phyloP scores from a whole-genome alignment of 2,888 invertebrate genomes.

The Meghimatium bilineatum region DNA sequence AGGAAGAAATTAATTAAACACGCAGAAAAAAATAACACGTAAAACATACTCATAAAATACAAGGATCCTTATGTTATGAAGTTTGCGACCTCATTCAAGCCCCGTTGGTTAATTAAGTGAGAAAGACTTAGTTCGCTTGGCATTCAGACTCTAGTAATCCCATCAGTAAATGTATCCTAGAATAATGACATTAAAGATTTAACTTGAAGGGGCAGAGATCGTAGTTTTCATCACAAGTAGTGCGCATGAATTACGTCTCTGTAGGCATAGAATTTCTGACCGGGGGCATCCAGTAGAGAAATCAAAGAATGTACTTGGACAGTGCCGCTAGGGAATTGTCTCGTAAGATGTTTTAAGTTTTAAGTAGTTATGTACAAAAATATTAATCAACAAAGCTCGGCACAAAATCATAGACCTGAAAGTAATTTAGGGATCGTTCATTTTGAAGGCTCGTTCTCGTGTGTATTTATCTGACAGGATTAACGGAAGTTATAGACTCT shows the following conservation, averaged over 20 bases:
- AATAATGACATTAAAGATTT: background rate
- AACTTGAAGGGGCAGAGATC: background rate
- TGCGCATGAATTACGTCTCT: background rate
- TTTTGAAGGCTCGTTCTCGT: background rate
- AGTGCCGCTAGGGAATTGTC: background rate
- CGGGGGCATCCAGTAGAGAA: background rate
- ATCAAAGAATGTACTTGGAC: background rate
- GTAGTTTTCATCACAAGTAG: background rate
- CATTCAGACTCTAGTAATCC: background rate
- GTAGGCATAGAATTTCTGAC: constrained; percentile 1
- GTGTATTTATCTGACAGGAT: background rate
- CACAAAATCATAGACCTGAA: background rate
- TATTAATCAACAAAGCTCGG: background rate
- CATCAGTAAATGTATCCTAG: background rate
- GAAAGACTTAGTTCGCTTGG: background rate
- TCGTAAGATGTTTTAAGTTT: background rate
- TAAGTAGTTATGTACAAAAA: background rate
- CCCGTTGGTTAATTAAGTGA: background rate
- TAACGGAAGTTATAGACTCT: background rate
- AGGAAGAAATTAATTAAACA: no score
- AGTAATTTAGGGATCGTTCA: background rate
- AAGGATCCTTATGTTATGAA: no score
- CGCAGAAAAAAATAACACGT: no score
- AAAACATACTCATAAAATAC: no score
- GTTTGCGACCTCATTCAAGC: background rate